Conservation (phyloP, 2,113 vertebrate genomes). For the Passer montanus region DNA sequence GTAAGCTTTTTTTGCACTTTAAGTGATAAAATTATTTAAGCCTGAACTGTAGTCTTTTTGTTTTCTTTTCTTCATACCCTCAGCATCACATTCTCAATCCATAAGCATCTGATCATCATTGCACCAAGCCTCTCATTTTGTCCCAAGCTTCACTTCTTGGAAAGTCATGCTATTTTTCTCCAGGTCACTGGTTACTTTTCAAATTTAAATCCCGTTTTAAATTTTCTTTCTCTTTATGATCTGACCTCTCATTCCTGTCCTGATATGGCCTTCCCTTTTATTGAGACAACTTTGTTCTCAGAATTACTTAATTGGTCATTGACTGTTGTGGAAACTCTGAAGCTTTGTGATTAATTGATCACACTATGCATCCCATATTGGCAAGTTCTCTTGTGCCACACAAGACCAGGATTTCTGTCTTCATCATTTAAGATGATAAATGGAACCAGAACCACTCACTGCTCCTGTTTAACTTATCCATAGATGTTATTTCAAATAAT, state of each 20-base stretch:
- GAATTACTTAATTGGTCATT: constrained; percentile 38
- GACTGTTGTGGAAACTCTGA: background rate
- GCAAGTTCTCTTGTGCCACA: background rate
- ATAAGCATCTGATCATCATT: background rate
- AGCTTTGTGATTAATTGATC: constrained; percentile 26
- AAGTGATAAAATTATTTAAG: background rate
- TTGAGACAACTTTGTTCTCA: background rate
- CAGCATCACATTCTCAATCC: background rate
- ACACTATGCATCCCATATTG: background rate
- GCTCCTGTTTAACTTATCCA: background rate
- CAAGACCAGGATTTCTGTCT: background rate
- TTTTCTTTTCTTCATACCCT: background rate
- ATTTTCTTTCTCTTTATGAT: background rate
- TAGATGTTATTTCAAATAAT: background rate
- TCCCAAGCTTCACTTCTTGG: background rate
- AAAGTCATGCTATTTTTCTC: background rate
- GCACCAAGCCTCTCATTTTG: background rate
- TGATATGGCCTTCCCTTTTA: background rate
- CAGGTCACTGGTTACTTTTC: background rate
- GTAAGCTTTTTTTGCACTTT: background rate
- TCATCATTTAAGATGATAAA: background rate
- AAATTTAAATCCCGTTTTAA: background rate
- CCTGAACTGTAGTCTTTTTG: background rate
- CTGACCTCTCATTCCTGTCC: background rate
- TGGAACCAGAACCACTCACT: constrained; percentile 2